Evolutionary conservation across 1,140 invertebrate genomes (phyloP).

Genomic region (Oreohelix idahoensis): DNA sequence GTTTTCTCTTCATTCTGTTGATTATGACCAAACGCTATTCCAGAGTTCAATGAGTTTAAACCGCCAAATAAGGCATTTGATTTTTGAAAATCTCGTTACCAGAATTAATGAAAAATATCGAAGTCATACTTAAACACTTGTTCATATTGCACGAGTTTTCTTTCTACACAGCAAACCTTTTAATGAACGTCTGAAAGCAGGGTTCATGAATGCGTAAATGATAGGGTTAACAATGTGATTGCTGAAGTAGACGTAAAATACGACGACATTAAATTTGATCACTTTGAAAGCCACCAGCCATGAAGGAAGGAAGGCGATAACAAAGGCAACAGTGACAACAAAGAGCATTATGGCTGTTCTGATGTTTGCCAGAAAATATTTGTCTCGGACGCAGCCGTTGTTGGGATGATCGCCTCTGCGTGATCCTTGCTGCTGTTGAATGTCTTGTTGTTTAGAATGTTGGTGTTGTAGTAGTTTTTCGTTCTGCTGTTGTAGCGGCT

Average conservation of each 20-base stretch:
- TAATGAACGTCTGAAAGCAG: conserved; percentile 65
- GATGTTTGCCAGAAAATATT: conserved; percentile 65
- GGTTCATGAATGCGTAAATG: conserved; percentile 71
- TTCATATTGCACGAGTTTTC: neutral
- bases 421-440: neutral
- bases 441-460: neutral
- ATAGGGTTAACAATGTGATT: conserved; percentile 70
- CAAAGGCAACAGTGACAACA: conserved; percentile 68
- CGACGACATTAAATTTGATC: conserved; percentile 56
- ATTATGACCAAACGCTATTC: too few species aligned
- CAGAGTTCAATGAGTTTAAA: too few species aligned
- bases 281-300: conserved; percentile 64
- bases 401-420: neutral
- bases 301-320: conserved; percentile 67
- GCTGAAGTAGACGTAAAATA: conserved; percentile 71
- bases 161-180: conserved; percentile 43
- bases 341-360: conserved; percentile 68
- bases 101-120: too few species aligned
- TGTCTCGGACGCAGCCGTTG: conserved; percentile 51
- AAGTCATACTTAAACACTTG: too few species aligned
- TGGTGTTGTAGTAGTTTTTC: neutral
- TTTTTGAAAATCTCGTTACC: too few species aligned
- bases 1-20: too few species aligned
- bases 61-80: too few species aligned
- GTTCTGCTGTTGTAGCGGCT: neutral